phyloP scores from a whole-genome alignment of 2,797 vertebrate genomes.

The Arrhamphus sclerolepis region DNA sequence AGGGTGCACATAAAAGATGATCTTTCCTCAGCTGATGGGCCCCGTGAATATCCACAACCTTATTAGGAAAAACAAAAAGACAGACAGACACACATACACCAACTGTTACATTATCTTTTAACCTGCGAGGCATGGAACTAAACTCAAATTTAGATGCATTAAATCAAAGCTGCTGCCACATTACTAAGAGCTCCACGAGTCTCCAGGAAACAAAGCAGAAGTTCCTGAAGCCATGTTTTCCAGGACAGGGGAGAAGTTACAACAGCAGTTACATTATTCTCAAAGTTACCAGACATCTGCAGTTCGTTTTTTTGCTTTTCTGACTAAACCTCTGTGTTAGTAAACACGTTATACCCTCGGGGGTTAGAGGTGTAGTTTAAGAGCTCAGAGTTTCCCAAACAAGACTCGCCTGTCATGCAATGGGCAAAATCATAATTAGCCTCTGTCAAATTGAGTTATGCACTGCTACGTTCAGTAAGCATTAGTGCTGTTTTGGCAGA shows the following conservation, averaged over 20 bases:
- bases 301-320: conserved; percentile 15
- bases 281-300: conserved; percentile 22
- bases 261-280: conserved; percentile 23
- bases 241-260: conserved; percentile 29
- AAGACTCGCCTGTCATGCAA: conserved; percentile 21
- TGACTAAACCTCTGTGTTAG: conserved; percentile 18
- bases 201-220: conserved; percentile 46
- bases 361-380: conserved; percentile 34
- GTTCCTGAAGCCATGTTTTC: conserved; percentile 34
- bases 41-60: conserved; percentile 4
- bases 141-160: conserved; percentile 16
- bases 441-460: conserved; percentile 18
- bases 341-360: conserved; percentile 42
- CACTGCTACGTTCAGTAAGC: conserved; percentile 9
- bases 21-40: conserved; percentile 9
- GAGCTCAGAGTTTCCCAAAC: conserved; percentile 25
- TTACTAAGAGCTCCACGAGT: too few relatives aligned
- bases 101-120: conserved; percentile 9
- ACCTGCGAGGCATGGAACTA: conserved; percentile 4
- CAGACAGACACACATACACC: conserved; percentile 2
- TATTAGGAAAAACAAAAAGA: conserved; percentile 8
- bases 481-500: conserved; percentile 21
- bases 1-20: background rate
- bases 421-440: conserved; percentile 7
- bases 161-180: conserved; percentile 15